Percentiles rank a stretch among this genome's conserved stretches.
These are phyloP conservation scores for Lottia scabra DNA, from an alignment of 2,888 invertebrate genomes.

Conservation along the genomic window DNA sequence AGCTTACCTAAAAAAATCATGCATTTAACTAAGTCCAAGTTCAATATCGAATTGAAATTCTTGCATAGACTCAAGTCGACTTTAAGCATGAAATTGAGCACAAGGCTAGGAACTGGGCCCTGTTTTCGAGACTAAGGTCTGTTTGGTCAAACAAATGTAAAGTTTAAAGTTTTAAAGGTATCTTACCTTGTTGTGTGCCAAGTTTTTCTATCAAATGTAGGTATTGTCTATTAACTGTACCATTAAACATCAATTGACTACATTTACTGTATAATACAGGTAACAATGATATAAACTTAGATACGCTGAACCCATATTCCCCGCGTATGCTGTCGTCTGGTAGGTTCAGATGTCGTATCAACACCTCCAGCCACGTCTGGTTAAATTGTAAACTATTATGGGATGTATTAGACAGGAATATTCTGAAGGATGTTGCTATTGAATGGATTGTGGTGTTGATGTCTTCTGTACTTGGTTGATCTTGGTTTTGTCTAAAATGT, in stretches of 20 bases:
- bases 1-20: too few species aligned
- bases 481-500: too few species aligned
- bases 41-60: too few species aligned
- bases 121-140: too few species aligned
- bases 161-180: too few species aligned
- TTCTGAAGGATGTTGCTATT: background rate
- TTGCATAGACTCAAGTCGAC: too few species aligned
- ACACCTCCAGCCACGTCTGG: background rate
- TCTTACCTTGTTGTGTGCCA: too few species aligned
- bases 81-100: too few species aligned
- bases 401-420: background rate
- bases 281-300: background rate
- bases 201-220: background rate
- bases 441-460: background rate
- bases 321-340: background rate
- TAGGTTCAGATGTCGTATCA: background rate
- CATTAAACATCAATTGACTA: background rate
- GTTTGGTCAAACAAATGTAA: too few species aligned
- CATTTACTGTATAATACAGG: background rate
- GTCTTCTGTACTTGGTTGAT: too few species aligned
- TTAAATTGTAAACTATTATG: background rate
- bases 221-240: background rate
- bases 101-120: too few species aligned
- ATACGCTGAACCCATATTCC: background rate
- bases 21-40: too few species aligned